phyloP scores from a whole-genome alignment of 2,888 invertebrate genomes.

The Liodrosophila aerea region DNA sequence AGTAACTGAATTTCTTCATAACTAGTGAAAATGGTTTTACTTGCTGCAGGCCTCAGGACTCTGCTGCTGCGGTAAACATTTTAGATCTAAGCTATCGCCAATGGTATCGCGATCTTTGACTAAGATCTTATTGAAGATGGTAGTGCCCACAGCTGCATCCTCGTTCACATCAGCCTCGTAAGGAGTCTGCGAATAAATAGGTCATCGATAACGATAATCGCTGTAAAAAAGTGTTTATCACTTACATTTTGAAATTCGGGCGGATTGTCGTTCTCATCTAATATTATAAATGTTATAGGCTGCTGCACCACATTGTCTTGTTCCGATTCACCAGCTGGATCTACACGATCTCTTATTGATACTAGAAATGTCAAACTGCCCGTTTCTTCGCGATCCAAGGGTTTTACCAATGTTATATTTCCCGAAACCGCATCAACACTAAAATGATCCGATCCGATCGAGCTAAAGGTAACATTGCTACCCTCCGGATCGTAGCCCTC shows the following conservation, averaged over 20 bases:
- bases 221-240: not conserved
- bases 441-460: constrained; percentile 92
- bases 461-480: constrained; percentile 86
- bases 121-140: constrained; percentile 88
- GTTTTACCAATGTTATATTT: constrained; percentile 89
- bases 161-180: constrained; percentile 91
- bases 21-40: constrained; percentile 51
- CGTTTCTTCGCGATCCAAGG: constrained; percentile 92
- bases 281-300: constrained; percentile 91
- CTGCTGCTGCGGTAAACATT: constrained; percentile 84
- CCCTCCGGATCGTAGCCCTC: constrained; percentile 92
- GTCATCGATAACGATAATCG: not conserved
- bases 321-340: constrained; percentile 84
- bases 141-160: constrained; percentile 88
- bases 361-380: constrained; percentile 91
- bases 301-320: constrained; percentile 89
- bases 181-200: constrained; percentile 86
- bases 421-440: constrained; percentile 90
- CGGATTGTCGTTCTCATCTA: constrained; percentile 94
- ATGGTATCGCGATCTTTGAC: constrained; percentile 91
- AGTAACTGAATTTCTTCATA: not conserved
- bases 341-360: constrained; percentile 90
- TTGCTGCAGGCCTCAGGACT: constrained; percentile 81
- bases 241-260: constrained; percentile 89
- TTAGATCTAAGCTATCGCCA: constrained; percentile 91